These are phyloP conservation scores for Spinus pinus DNA, from an alignment of 2,797 vertebrate genomes.

Conservation along the genomic window DNA sequence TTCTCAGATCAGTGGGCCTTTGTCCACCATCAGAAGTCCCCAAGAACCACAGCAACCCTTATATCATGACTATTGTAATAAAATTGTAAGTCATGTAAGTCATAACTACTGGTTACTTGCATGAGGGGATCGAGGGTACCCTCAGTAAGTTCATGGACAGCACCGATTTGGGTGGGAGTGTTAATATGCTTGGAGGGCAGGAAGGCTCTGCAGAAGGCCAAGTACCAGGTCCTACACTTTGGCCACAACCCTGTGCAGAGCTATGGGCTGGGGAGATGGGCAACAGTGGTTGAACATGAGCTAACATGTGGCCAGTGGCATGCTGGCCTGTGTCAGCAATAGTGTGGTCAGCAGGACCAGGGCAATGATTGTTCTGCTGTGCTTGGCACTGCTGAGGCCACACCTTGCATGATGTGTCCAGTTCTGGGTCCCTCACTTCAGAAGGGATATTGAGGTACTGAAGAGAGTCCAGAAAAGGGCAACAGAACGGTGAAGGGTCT, in stretches of 20 bases:
- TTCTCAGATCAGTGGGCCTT: neutral
- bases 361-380: too few relatives aligned
- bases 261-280: neutral
- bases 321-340: neutral
- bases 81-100: neutral
- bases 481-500: neutral
- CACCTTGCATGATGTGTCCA: too few relatives aligned
- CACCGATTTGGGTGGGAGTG: neutral
- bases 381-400: neutral
- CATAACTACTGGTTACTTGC: neutral
- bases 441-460: neutral
- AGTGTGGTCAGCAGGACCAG: neutral
- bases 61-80: neutral
- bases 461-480: neutral
- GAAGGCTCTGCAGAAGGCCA: neutral
- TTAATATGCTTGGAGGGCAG: neutral
- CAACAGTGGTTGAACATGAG: neutral
- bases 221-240: neutral
- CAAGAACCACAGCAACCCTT: neutral
- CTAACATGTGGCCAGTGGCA: fast-evolving
- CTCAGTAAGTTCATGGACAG: neutral
- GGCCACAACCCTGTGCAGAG: neutral
- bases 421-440: neutral
- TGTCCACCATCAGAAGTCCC: neutral
- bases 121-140: neutral